Base-by-base conservation (phyloP, 2,888 invertebrate genomes). In the Nemotelus pantherinus region DNA sequence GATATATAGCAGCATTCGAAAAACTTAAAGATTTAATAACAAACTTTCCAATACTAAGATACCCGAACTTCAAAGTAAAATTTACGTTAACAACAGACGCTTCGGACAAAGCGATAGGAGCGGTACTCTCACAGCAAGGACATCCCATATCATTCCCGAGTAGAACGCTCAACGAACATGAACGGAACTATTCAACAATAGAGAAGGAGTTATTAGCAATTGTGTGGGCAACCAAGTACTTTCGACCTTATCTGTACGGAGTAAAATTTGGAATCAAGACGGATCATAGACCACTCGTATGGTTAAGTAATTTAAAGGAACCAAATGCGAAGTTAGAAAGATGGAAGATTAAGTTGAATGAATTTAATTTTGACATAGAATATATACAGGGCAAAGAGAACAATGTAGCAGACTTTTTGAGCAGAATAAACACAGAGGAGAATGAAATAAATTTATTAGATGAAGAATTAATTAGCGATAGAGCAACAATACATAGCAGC, bases 141-240 rank as follows among this genome's bases (percentile, higher is more conserved):
- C 60, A 80, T 45, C 83, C 82, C 2, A 79, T 84, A 10, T 81
- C 81, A 43, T 83, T 80, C 72, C 80, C 47, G 1, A 10, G 47
- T 10, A 67, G 47, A 45, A 67, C 47, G 3, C 25, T 67, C n/a
- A 67, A 67, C 25, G 63, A 79, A 25, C 70, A 80, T 0, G 82
- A 84, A 81, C 44, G n/a, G 4, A 83, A 81, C 53, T 84, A 83
- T 53, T 78, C 78, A 3, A 81, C 82, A 1, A 82, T 84, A 10
- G 84, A 86, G 76, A 85, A 84, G 64, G 85, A 86, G 80, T 70
- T 84, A 2, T 53, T 85, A 50, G 82, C 81, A 0, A 83, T 85
- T 10, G 81, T 85, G 0, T 84, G 83, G 83, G 84, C 83, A 0
- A 79, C 81, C 0, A 84, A 85, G 80, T 82, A 84, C 72, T 85